These are phyloP conservation scores for Xiphophorus birchmanni DNA, from an alignment of 2,797 vertebrate genomes.

Conservation along the genomic window DNA sequence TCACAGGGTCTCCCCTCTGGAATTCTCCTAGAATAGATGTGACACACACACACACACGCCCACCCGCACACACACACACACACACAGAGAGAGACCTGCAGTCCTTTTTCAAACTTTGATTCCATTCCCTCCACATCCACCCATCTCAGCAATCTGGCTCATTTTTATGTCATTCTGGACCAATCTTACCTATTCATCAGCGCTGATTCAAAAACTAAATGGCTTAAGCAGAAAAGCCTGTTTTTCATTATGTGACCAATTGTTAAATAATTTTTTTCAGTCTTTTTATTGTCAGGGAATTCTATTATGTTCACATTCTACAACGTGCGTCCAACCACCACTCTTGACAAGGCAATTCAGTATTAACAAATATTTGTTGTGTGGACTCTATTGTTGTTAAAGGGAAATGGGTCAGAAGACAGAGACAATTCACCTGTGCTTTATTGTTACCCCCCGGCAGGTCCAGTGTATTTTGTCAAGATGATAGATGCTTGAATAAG, in stretches of 20 bases:
- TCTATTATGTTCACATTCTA: not conserved
- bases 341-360: not conserved
- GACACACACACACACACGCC: conserved; percentile 20
- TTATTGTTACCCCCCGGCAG: conserved; percentile 35
- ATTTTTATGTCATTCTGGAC: not conserved
- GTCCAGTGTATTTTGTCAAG: conserved; percentile 34
- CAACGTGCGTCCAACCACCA: not conserved
- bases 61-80: conserved; percentile 28
- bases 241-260: conserved; percentile 2
- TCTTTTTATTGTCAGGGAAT: not conserved
- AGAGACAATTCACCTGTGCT: not conserved
- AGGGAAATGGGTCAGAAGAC: conserved; percentile 49
- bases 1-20: conserved; percentile 80
- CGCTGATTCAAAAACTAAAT: conserved; percentile 10
- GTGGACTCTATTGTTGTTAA: conserved; percentile 10
- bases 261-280: not conserved
- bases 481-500: conserved; percentile 48
- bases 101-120: not conserved
- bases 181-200: not conserved
- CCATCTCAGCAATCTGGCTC: not conserved
- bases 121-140: not conserved
- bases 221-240: not conserved
- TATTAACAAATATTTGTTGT: conserved; percentile 11
- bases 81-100: not conserved
- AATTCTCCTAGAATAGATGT: conserved; percentile 82